Conservation (phyloP, 30 jellyfish, hydroid and myxozoan genomes). For the Nemopilema nomurai region DNA sequence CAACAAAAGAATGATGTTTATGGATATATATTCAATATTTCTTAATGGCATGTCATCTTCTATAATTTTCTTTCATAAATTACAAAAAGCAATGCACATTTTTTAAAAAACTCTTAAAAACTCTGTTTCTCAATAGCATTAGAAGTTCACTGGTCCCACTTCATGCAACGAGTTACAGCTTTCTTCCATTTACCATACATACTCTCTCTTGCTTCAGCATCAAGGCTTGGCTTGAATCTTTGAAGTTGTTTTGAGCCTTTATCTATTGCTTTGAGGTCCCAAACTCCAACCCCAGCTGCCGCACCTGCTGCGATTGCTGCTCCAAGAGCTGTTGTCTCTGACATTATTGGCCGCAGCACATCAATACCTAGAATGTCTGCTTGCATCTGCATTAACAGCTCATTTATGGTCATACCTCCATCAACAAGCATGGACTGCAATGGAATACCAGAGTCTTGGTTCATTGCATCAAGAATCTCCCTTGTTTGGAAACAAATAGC, state of each 20-base stretch:
- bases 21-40: too few relatives aligned
- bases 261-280: conserved; percentile 34
- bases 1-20: too few relatives aligned
- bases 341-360: conserved; percentile 84
- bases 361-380: conserved; percentile 78
- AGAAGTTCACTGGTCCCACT: conserved; percentile 10
- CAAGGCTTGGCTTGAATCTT: conserved; percentile 22
- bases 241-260: neutral
- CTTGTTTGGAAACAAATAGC: conserved; percentile 93
- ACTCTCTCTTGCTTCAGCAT: conserved; percentile 54
- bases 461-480: conserved; percentile 92
- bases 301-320: conserved; percentile 96
- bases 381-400: conserved; percentile 80
- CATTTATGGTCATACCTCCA: conserved; percentile 93
- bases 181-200: conserved; percentile 77
- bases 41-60: too few relatives aligned
- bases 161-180: conserved; percentile 67
- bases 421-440: conserved; percentile 77
- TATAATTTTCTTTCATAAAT: too few relatives aligned
- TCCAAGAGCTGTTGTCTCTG: conserved; percentile 94
- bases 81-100: too few relatives aligned
- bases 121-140: too few relatives aligned
- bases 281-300: conserved; percentile 75
- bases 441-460: conserved; percentile 89
- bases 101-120: too few relatives aligned